Percentiles rank a stretch among this genome's conserved stretches.
Evolutionary conservation across 2,113 vertebrate species (phyloP).

Genomic region (Mustelus asterias): DNA sequence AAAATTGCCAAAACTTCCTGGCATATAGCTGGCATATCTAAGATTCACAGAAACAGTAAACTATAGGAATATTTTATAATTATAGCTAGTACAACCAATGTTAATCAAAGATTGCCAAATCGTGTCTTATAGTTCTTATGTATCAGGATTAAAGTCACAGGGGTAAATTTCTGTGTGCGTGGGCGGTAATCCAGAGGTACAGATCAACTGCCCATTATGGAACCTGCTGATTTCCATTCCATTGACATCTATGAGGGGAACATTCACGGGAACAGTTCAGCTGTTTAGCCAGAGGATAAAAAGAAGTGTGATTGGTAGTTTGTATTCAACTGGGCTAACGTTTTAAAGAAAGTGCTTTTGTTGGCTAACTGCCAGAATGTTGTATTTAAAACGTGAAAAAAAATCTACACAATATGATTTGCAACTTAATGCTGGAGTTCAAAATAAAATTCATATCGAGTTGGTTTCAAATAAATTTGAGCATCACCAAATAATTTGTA

Average conservation of each 20-base stretch:
- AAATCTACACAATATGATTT: neutral
- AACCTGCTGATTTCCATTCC: neutral
- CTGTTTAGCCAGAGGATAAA: neutral
- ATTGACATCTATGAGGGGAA: neutral
- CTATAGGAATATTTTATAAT: neutral
- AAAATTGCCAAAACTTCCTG: neutral
- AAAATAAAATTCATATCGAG: constrained; percentile 25
- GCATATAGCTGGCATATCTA: neutral
- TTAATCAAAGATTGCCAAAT: neutral
- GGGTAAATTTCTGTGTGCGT: neutral
- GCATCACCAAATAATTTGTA: constrained; percentile 28
- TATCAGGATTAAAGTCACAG: neutral
- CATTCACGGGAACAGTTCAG: neutral
- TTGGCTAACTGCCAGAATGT: neutral
- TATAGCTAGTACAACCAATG: neutral
- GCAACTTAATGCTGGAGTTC: constrained; percentile 11
- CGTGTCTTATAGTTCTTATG: neutral
- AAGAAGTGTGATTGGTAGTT: neutral
- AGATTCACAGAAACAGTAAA: neutral
- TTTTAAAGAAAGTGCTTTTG: constrained; percentile 16
- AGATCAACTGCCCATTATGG: neutral
- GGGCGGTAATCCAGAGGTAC: neutral
- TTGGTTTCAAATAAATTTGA: constrained; percentile 30
- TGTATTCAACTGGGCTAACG: neutral
- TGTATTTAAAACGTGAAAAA: neutral